Base-by-base conservation (phyloP, 2,113 vertebrate species). In the Neotoma lepida region DNA sequence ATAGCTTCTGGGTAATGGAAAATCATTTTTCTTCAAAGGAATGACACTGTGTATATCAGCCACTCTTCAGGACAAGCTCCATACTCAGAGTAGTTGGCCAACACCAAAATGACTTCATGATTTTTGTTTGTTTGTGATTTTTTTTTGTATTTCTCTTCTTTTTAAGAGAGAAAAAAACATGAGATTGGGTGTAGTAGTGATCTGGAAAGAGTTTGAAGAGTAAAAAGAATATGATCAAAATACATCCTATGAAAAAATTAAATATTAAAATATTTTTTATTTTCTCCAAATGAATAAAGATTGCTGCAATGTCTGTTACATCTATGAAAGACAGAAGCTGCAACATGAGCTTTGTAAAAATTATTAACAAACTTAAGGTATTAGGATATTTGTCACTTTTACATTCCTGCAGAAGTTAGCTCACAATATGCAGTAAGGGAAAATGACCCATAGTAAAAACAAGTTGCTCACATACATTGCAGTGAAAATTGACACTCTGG, bases 241-340 rank as follows among this genome's bases (percentile, higher is more conserved):
- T 56, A 81, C 39, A 56, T 13, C 26, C 35, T 39, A 81, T 26
- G 35, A 39, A 56, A 39, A n/a, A 39, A 39, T 56, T 80, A 39
- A 80, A 80, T n/a, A 20, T 56, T 33, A 71, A 71, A 71, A 22
- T 71, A 71, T n/a, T n/a, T 80, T n/a, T 44, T n/a, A n/a, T 61
- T 76, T 64, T 88, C 58, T 91, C 28, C 82, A 95, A 89, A 77
- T 61, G 6, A 1, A 2, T 94, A n/a, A 91, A 94, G 17, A 68
- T 54, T 14, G 46, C 28, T 71, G 6, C 5, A 89, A 0, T 51
- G 7, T 41, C 76, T 94, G 6, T 39, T 63, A n/a, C 15, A 76
- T 35, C 41, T 85, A 35, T n/a, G 93, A 78, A 26, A 92, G 14
- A 68, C 4, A 74, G 41, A 86, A 86, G 3, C 35, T 93, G n/a